Conservation (phyloP, 2,113 vertebrate genomes). For the Sinocyclocheilus grahami region DNA sequence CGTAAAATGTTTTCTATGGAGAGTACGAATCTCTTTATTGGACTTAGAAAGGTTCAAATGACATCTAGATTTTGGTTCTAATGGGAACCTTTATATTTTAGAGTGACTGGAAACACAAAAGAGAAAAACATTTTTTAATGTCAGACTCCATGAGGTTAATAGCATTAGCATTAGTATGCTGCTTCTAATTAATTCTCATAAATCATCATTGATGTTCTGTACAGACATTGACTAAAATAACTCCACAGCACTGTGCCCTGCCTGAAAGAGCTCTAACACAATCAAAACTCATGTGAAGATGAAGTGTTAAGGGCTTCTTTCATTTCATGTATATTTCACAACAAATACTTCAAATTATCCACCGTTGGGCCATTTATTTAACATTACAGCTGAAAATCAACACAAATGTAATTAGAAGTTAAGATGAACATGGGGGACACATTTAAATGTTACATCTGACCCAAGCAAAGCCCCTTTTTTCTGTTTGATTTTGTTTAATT, state of each 20-base stretch:
- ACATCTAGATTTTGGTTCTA: background rate
- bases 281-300: background rate
- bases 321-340: constrained; percentile 18
- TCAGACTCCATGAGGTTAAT: constrained; percentile 12
- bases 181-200: constrained; percentile 23
- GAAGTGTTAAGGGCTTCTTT: constrained; percentile 1
- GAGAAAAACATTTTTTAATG: background rate
- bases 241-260: background rate
- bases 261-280: background rate
- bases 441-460: background rate
- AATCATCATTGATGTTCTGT: constrained; percentile 33
- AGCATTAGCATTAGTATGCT: constrained; percentile 23
- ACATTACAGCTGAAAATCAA: constrained; percentile 31
- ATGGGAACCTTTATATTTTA: background rate
- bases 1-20: background rate
- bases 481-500: constrained; percentile 18
- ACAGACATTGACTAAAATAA: background rate
- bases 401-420: constrained; percentile 20
- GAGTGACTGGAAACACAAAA: background rate
- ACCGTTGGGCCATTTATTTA: constrained; percentile 9
- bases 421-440: background rate
- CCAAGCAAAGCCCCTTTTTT: background rate
- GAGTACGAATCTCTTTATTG: background rate
- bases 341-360: background rate
- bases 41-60: background rate